Evolutionary conservation across 2,888 invertebrate species (phyloP).

Genomic region (Clivina fossor): DNA sequence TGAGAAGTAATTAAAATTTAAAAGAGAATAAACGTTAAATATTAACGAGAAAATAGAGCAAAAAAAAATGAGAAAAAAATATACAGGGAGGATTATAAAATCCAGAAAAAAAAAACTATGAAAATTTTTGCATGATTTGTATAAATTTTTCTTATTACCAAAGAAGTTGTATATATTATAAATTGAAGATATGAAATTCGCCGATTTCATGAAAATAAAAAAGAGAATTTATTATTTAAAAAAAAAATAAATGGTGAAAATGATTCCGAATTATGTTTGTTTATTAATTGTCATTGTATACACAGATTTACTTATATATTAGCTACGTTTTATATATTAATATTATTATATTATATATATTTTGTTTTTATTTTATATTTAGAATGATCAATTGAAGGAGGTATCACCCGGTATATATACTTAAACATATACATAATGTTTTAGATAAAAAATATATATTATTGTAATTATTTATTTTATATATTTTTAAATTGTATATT

Average conservation of each 20-base stretch:
- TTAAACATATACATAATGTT: too few relatives aligned
- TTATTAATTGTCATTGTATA: background rate
- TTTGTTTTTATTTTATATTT: background rate
- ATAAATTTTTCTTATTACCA: constrained; percentile 33
- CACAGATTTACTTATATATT: background rate
- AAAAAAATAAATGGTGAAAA: background rate
- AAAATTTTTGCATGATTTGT: constrained; percentile 45
- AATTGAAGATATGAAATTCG: constrained; percentile 20
- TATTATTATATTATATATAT: background rate
- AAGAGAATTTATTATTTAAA: background rate
- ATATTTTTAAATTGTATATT: too few relatives aligned
- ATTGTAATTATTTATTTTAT: too few relatives aligned
- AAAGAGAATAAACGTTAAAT: background rate
- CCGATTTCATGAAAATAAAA: constrained; percentile 29
- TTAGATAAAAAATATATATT: too few relatives aligned
- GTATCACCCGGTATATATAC: too few relatives aligned
- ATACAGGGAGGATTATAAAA: constrained; percentile 40
- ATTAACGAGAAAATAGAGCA: constrained; percentile 22
- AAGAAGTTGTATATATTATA: constrained; percentile 31
- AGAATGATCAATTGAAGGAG: background rate
- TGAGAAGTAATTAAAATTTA: constrained; percentile 14
- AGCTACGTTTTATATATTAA: constrained; percentile 1
- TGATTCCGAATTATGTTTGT: background rate
- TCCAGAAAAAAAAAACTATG: constrained; percentile 44
- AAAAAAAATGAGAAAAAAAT: constrained; percentile 14